Base-by-base conservation (phyloP, 1,140 invertebrate species). In the Oncopodura yosiiana region DNA sequence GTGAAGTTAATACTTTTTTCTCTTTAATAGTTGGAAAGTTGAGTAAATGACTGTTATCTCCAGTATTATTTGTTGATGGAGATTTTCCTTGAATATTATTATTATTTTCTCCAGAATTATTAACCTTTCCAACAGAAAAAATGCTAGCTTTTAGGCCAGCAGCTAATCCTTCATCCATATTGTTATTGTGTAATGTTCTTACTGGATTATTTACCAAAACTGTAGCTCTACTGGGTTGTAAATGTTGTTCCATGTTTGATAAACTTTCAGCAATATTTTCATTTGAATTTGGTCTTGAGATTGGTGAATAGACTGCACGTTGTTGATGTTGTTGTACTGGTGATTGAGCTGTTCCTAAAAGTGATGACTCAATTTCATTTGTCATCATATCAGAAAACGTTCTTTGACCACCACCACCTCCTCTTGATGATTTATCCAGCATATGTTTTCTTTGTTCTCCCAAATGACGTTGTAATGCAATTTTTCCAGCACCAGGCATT, bases 281-380 rank as follows among this genome's bases (percentile, higher is more conserved):
- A 38, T 54, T 58, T 2, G 61, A 81, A 48, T 74, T 76, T 1
- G 80, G 81, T 57, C 82, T 73, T 16, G 81, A 83, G 54, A 84
- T 82, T 3, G 82, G 81, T 54, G 83, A 86, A 57, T 80, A 81
- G n/a, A 72, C 69, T 53, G 69, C 68, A 41, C 68, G 64, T 26
- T n/a, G n/a, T n/a, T n/a, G n/a, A n/a, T n/a, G n/a, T n/a, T n/a
- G n/a, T n/a, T n/a, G n/a, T n/a, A 84, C 82, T 3, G 82, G 81
- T 54, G 83, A 86, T 56, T 80, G 81, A 16, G 72, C 69, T 53
- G 69, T 67, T 43, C 68, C 63, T 26, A 90, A 68, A 3, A 86
- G 88, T 3, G 86, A 88, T 53, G 85, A 77, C 69, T 89, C 86
- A 50, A 89, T 88, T 72, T 89, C 86, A 16, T 83, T 83, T 65